Evolutionary conservation across 2,888 invertebrate species (phyloP), one percentile per base, ranked within the genome.

Genomic region (Lasioglossum figueresi): DNA sequence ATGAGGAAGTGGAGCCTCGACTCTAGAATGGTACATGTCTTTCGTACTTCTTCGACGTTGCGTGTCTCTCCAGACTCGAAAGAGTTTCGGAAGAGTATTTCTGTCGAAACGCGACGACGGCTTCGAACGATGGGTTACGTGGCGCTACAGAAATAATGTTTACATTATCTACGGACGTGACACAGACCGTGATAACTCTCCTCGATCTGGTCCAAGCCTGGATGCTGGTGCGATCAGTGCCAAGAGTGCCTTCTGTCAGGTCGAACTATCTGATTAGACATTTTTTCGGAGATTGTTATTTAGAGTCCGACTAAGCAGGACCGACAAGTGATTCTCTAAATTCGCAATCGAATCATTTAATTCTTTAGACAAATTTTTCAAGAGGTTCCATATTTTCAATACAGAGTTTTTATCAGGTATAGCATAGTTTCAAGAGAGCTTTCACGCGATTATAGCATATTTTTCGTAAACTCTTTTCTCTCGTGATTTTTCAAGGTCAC

Each of bases 1-100:
- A 82, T 91, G 63, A 91, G 93, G 74, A 93, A 93, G 89, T 93
- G 90, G 88, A 93, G 93, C 79, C 90, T 93, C 43, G 93, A 93
- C 78, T 93, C 93, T 31, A 91, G 88, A 85, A 93, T 93, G 93
- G 93, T 93, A 90, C 12, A 19, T 6, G 27, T 63, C 59, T 1
- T 59, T 16, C 37, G 3, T 12, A 8, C 27, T 27, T 2, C n/a
- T 34, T 16, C 12, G 12, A 1, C 14, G 59, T 43, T 27, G 27
- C 0, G 27, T 14, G 4, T 12, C 59, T 14, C 59, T 10, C 27
- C 14, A 4, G 59, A 10, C 56, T 56, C 10, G 56, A n/a, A 56
- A n/a, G 59, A 31, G 2, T 27, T 27, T 31, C 16, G 6, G 16
- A 2, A 31, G 16, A 37, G 23, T 68, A 68, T 68, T 68, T 68